Evolutionary conservation across 2,888 invertebrate species (phyloP), one percentile per base, ranked within the genome.

Genomic region (Pyrochroa serraticornis): DNA sequence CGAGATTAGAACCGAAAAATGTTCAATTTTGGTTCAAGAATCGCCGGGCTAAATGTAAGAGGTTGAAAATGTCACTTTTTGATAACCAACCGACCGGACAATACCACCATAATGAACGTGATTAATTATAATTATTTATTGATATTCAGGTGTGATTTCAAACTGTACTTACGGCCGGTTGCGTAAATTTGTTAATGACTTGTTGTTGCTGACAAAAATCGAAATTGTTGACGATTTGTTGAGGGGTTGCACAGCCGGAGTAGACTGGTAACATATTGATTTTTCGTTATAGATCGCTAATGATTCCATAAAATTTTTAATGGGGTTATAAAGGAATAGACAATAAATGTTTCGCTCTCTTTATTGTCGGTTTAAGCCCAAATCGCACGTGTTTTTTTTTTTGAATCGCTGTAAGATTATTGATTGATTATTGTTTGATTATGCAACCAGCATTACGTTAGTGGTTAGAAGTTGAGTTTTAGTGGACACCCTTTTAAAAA

Each of bases 21-120:
- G 97, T 99, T 66, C 98, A 99, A 81, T 96, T 99, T 79, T 99
- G 99, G 99, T 99, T 97, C 82, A 97, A 97, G 80, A 99, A 99
- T 78, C 90, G 98, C 38, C 86, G 99, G 55, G 99, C 99, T 69
- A 99, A 99, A 81, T 96, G 96, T 80, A 99, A 99, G 82, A 86
- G 98, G 58, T 84, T 97, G 74, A 93, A 95, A 80, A 93, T 93
- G 92, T 91, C 93, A 0, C 80, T 93, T 38, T 93, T 92, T 75
- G 93, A 93, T 74, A 86, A 84, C 37, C 85, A 87, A 48, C 83
- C 86, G n/a, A 84, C 86, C 1, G 84, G 86, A 43, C 85, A 84
- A 67, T 86, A 85, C 68, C 85, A 85, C 64, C 84, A 84, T 36
- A 83, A 75, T 76, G 84, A 84, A 56, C 80, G 85, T 56, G 81